Conservation (phyloP, 1,140 invertebrate genomes). For the Brachionus paranguensis region DNA sequence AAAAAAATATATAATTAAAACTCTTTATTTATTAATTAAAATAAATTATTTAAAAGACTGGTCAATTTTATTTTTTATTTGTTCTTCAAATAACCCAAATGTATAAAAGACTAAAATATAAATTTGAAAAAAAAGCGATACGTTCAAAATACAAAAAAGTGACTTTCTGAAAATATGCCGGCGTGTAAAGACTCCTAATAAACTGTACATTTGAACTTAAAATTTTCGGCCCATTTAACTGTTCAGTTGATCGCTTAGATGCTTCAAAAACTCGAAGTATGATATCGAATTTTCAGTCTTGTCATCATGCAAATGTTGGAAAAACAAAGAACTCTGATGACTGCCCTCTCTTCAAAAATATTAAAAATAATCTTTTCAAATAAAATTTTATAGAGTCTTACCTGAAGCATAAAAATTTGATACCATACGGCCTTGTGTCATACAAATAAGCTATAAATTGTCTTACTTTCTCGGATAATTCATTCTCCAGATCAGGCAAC, state of each 20-base stretch:
- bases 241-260: constrained; percentile 30
- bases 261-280: constrained; percentile 89
- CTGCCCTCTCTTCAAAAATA: constrained; percentile 71
- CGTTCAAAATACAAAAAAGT: neutral
- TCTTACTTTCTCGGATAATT: constrained; percentile 68
- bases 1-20: neutral
- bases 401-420: constrained; percentile 53
- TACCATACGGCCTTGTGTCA: constrained; percentile 71
- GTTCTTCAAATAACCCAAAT: neutral
- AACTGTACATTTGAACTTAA: neutral
- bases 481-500: constrained; percentile 71
- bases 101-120: neutral
- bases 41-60: neutral
- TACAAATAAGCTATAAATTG: constrained; percentile 77
- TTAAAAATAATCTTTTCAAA: constrained; percentile 31
- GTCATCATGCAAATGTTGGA: constrained; percentile 85
- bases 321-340: constrained; percentile 70
- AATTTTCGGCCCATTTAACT: neutral
- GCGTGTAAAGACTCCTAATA: neutral
- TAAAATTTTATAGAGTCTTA: neutral
- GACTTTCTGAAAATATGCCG: neutral
- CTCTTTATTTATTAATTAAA: neutral
- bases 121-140: neutral
- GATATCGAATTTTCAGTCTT: constrained; percentile 83
- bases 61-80: neutral